Base-by-base conservation (phyloP, 1,140 invertebrate genomes). In the Luehdorfia chinensis region DNA sequence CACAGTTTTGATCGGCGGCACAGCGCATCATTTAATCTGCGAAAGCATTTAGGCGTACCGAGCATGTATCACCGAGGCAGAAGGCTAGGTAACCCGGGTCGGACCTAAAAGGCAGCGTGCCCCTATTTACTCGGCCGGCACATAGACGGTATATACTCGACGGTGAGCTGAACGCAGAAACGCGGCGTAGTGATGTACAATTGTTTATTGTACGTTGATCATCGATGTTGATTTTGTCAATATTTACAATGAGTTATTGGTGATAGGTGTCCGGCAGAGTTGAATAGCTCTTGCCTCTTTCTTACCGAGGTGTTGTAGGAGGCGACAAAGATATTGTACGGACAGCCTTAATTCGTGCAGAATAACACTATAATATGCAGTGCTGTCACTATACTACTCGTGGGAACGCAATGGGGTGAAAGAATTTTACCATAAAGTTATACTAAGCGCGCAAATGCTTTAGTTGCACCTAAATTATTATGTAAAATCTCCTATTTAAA, bases 71-170 rank as follows among this genome's bases (percentile, higher is more conserved):
- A 54, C 30, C 50, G 52, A 39, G 46, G 48, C 48, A 46, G 45
- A 49, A 55, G 58, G 50, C 59, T 60, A 68, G 66, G 47, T 55
- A 50, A 50, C 56, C 59, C 56, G 57, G 62, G 55, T 66, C 62
- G 65, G 49, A 64, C 52, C 60, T 65, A 54, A 62, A 60, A 60
- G 64, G 56, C 59, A 46, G 41, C 25, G 23, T 43, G 51, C 61
- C 65, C 59, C 60, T 73, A 76, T 79, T 63, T 79, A 76, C 73
- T 36, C 48, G 36, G 28, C 27, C 16, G 30, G 59, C 62, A 77
- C 50, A 75, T 76, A 79, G 51, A 47, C 51, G 49, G 47, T 70
- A 72, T 72, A 58, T 75, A 75, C 57, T 27, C 48, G 56, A 63
- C 61, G 58, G 57, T 63, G 61, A 67, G 57, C 58, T 67, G 65